Evolutionary conservation across 2,888 invertebrate genomes (phyloP), one percentile per base, ranked within the genome.

Genomic region (Oligia strigilis): DNA sequence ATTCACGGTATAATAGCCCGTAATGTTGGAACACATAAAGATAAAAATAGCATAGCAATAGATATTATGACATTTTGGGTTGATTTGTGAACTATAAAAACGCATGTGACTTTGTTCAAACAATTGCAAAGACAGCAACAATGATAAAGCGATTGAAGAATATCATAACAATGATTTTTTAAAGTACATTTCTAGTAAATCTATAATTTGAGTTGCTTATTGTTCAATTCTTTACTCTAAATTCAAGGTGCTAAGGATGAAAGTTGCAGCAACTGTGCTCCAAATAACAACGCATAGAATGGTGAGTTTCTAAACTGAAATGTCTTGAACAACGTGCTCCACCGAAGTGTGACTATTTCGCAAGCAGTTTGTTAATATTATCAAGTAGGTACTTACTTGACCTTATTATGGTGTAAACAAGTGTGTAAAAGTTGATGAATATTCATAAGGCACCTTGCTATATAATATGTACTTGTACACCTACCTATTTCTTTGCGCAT

Each of bases 271-370:
- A 80, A 85, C 80, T 77, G 43, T 72, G 79, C 65, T 82, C 80
- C 69, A 82, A 76, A 84, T 77, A 82, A 84, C 81, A 82, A 77
- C 67, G 71, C 79, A 84, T 78, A 83, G 82, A 81, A 82, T 83
- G 73, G 72, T 75, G 78, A 88, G 88, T 89, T 89, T 89, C 89
- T 89, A 89, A 88, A 87, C 86, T 87, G 84, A 89, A 89, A 90
- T 87, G 88, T 89, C 88, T 92, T 89, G 88, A 90, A 92, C 90
- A 92, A 90, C 92, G 91, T 90, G 89, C 87, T 87, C 85, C 90
- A 91, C 55, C 91, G 88, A 88, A 92, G 91, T 94, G 93, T 93
- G 91, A 93, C 92, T 90, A 89, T 94, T 93, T 93, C 91, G 91
- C 92, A 94, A 94, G 85, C 72, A 69, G 84, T 90, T 92, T 89